These are phyloP conservation scores for Crossocerus cetratus DNA, from an alignment of 2,888 invertebrate genomes.

Conservation along the genomic window DNA sequence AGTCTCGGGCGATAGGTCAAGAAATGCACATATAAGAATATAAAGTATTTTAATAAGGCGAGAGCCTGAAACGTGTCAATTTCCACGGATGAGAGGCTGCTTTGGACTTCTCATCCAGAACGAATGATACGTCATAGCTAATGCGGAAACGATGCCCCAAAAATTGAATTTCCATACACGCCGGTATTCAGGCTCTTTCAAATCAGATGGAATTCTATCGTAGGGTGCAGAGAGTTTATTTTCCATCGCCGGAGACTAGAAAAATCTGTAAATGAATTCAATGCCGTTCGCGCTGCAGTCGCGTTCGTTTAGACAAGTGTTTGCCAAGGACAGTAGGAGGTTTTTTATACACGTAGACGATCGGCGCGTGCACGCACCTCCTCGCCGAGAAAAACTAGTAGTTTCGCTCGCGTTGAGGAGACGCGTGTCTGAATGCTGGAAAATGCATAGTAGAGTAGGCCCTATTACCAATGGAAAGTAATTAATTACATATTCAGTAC, in stretches of 20 bases:
- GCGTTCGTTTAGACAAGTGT: constrained; percentile 28
- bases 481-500: constrained; percentile 33
- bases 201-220: constrained; percentile 23
- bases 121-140: constrained; percentile 28
- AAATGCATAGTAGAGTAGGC: constrained; percentile 10
- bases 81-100: constrained; percentile 42
- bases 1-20: constrained; percentile 14
- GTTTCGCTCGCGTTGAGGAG: not conserved
- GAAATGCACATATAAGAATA: constrained; percentile 31
- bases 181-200: constrained; percentile 29
- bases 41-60: constrained; percentile 54
- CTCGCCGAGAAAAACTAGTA: constrained; percentile 12
- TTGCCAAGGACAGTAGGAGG: constrained; percentile 46
- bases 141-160: constrained; percentile 9
- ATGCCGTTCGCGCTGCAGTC: constrained; percentile 26
- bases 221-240: constrained; percentile 44
- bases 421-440: constrained; percentile 11
- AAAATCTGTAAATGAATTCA: constrained; percentile 35
- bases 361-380: constrained; percentile 24
- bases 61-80: constrained; percentile 53
- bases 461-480: constrained; percentile 18
- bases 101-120: constrained; percentile 24
- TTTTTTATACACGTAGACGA: constrained; percentile 38
- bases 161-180: constrained; percentile 14
- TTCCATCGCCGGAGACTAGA: constrained; percentile 37